Conservation (phyloP, 2,797 vertebrate genomes). For the Lerista edwardsae region DNA sequence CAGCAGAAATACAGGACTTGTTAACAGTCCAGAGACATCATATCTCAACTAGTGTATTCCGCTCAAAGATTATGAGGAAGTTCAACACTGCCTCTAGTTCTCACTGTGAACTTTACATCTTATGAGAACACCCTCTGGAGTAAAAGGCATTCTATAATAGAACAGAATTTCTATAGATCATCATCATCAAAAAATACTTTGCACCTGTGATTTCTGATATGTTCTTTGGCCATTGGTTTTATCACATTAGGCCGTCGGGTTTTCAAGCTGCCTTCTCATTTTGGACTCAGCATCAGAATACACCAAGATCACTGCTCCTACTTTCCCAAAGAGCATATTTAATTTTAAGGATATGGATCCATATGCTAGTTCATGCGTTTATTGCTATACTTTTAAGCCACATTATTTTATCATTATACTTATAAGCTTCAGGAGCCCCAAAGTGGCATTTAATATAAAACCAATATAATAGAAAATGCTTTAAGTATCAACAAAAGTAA, state of each 20-base stretch:
- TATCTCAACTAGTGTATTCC: neutral
- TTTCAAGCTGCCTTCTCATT: neutral
- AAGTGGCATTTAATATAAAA: too few relatives aligned
- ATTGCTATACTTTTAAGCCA: too few relatives aligned
- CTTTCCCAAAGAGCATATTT: neutral
- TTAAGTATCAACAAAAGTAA: too few relatives aligned
- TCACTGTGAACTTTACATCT: constrained; percentile 47
- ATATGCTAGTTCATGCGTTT: neutral
- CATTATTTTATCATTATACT: too few relatives aligned
- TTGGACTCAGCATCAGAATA: neutral
- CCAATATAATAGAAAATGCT: too few relatives aligned
- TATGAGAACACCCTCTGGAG: constrained; percentile 28
- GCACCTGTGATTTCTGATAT: constrained; percentile 42
- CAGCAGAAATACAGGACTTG: neutral
- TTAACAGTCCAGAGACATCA: neutral
- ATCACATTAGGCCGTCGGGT: accelerated
- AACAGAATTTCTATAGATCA: too few relatives aligned
- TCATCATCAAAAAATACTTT: constrained; percentile 40
- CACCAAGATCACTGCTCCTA: neutral
- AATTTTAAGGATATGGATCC: neutral
- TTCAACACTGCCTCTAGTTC: constrained; percentile 37
- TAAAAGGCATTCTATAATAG: constrained; percentile 44
- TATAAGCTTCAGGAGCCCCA: too few relatives aligned
- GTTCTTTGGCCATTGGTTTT: neutral
- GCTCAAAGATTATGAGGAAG: neutral